Evolutionary conservation across 2,797 vertebrate species (phyloP).

Genomic region (Silurus aristotelis): DNA sequence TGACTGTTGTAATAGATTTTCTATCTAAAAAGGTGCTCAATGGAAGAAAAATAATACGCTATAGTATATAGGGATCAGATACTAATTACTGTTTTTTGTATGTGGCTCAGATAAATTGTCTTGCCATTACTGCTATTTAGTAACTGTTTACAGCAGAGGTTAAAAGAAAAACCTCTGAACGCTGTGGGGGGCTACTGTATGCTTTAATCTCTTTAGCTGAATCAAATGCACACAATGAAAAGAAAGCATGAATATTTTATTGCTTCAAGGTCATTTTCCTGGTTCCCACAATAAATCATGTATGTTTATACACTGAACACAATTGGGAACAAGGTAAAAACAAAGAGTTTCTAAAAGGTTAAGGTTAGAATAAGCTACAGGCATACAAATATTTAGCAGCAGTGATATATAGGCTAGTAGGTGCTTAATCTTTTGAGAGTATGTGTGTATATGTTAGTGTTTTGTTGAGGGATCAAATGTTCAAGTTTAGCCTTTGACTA

Average conservation of each 20-base stretch:
- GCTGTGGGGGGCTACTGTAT: not conserved
- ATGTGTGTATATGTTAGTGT: slow-evolving; percentile 15
- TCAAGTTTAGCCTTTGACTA: not conserved
- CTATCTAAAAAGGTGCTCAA: not conserved
- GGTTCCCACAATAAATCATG: not conserved
- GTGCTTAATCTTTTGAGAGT: slow-evolving; percentile 40
- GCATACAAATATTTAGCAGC: not conserved
- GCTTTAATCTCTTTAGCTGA: not conserved
- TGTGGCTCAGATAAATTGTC: not conserved
- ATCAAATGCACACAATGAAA: not conserved
- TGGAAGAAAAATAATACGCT: not conserved
- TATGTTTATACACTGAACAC: not conserved
- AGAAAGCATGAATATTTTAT: slow-evolving; percentile 18
- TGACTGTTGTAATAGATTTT: not conserved
- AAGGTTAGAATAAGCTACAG: not conserved
- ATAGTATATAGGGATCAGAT: not conserved
- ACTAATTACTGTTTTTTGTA: not conserved
- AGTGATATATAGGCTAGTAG: not conserved
- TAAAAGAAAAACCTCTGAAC: not conserved
- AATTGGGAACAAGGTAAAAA: not conserved
- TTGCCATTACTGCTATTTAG: not conserved
- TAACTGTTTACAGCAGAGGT: not conserved
- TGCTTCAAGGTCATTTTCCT: slow-evolving; percentile 3
- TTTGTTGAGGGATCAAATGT: not conserved
- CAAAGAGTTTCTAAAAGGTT: not conserved